Conservation (phyloP, 2,113 vertebrate species). For the Octodon degus region DNA sequence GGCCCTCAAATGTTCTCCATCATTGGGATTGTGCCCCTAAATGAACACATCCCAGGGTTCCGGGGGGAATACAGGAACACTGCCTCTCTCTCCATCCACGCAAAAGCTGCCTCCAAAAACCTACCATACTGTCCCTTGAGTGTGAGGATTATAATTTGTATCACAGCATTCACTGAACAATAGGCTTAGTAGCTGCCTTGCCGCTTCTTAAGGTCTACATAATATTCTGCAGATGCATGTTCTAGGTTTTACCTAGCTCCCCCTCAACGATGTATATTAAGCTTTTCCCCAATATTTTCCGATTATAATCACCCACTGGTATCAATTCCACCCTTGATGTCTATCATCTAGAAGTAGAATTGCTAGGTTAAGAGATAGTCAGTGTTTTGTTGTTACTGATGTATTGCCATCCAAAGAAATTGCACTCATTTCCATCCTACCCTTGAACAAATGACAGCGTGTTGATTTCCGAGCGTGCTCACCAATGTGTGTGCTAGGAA, state of each 20-base stretch:
- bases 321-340: neutral
- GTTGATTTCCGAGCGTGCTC: neutral
- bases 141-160: neutral
- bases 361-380: neutral
- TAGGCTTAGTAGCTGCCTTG: neutral
- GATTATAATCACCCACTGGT: neutral
- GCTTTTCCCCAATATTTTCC: neutral
- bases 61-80: neutral
- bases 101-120: neutral
- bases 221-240: neutral
- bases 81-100: rapidly evolving
- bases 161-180: neutral
- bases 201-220: neutral
- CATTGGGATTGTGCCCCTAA: neutral
- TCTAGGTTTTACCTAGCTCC: neutral
- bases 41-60: neutral
- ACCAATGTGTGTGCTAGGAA: neutral
- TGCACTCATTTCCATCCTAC: neutral
- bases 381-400: neutral
- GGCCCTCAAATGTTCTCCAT: neutral
- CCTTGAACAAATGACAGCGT: neutral
- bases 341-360: neutral
- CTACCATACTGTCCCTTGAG: neutral
- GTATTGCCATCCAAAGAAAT: neutral
- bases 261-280: neutral